A percentile compares a stretch with the other conserved stretches of the same genome.
Conservation (phyloP, 2,797 vertebrate genomes). For the Buceros bicornis region DNA sequence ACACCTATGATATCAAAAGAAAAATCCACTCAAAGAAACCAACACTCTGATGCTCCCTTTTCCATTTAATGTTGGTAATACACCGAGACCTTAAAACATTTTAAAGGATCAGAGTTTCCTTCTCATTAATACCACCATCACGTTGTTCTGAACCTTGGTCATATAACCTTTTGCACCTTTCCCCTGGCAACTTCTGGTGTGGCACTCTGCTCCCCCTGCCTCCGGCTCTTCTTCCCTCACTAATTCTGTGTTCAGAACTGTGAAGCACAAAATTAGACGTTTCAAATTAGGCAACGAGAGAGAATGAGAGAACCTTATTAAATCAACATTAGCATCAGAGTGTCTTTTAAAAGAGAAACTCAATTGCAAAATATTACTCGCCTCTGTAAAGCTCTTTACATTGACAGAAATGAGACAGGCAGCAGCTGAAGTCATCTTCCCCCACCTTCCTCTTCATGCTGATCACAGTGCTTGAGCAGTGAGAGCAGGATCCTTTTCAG, state of each 20-base stretch:
- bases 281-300: constrained; percentile 77
- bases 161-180: constrained; percentile 61
- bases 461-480: not conserved
- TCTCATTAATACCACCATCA: constrained; percentile 39
- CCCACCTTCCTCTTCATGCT: not conserved
- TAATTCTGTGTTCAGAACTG: constrained; percentile 78
- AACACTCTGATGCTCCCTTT: not conserved
- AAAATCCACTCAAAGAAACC: constrained; percentile 45
- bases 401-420: constrained; percentile 32
- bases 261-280: constrained; percentile 82
- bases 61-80: not conserved
- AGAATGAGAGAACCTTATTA: constrained; percentile 78
- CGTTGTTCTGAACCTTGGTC: constrained; percentile 5
- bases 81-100: not conserved
- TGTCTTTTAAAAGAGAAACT: constrained; percentile 67
- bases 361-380: constrained; percentile 71
- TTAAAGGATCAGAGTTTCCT: constrained; percentile 23
- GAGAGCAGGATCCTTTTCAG: not conserved
- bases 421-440: not conserved
- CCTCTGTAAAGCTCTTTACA: constrained; percentile 40
- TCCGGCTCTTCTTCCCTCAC: constrained; percentile 53
- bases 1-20: constrained; percentile 17
- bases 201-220: constrained; percentile 33
- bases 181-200: constrained; percentile 61
- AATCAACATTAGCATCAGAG: constrained; percentile 80